These are phyloP conservation scores for Peromyscus eremicus DNA, from an alignment of 2,797 vertebrate genomes.

Conservation along the genomic window DNA sequence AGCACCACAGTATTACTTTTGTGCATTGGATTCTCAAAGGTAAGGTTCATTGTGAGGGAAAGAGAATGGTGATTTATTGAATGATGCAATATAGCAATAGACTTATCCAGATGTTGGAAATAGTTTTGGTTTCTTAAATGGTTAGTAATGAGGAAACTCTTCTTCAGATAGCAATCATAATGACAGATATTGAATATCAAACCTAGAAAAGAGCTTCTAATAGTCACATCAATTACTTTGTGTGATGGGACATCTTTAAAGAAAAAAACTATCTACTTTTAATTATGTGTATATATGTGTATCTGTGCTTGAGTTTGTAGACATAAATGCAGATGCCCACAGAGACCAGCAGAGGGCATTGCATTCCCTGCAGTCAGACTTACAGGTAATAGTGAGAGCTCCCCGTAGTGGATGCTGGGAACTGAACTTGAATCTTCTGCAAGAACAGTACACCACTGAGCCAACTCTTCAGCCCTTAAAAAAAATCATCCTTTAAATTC, in stretches of 20 bases:
- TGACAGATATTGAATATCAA: conserved; percentile 41
- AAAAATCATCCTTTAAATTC: neutral
- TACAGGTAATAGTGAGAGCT: neutral
- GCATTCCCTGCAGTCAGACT: neutral
- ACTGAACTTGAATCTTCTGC: neutral
- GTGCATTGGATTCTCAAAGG: neutral
- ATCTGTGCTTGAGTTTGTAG: neutral
- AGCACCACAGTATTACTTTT: neutral
- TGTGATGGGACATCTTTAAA: neutral
- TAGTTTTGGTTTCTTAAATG: conserved; percentile 78
- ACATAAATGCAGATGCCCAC: neutral
- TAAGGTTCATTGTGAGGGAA: neutral
- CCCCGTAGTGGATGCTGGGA: neutral
- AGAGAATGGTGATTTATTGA: neutral
- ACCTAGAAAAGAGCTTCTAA: neutral
- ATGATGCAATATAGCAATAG: neutral
- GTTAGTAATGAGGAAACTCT: conserved; percentile 80
- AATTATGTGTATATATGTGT: neutral
- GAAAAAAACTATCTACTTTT: neutral
- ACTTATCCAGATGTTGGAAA: conserved; percentile 64
- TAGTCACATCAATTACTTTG: neutral
- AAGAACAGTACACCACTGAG: neutral
- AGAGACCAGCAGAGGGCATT: neutral
- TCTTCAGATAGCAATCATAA: conserved; percentile 69
- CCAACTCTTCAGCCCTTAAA: neutral